Evolutionary conservation across 92 coral and sea anemone species (phyloP).

Genomic region (Porites divaricata): DNA sequence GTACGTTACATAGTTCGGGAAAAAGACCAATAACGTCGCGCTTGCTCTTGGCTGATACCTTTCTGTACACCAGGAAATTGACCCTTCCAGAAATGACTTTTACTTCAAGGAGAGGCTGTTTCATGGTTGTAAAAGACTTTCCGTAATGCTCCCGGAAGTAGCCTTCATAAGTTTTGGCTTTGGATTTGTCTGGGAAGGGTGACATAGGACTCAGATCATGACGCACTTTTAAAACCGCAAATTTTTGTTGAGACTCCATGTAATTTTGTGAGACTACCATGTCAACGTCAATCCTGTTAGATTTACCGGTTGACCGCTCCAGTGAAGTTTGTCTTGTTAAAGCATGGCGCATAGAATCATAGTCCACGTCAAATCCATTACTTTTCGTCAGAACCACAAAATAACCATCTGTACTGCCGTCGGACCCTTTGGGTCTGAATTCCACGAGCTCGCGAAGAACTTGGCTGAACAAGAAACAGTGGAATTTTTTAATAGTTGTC

Average conservation of each 20-base stretch:
- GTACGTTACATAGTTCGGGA: slow-evolving; percentile 75
- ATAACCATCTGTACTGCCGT: slow-evolving; percentile 75
- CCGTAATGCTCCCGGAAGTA: slow-evolving; percentile 62
- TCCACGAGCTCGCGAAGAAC: slow-evolving; percentile 65
- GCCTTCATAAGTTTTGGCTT: slow-evolving; percentile 75
- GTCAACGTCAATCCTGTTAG: background rate
- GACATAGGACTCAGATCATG: slow-evolving; percentile 59
- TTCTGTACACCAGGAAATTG: slow-evolving; percentile 71
- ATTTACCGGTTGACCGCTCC: background rate
- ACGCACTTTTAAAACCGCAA: slow-evolving; percentile 60
- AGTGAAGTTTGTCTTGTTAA: background rate
- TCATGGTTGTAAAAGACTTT: slow-evolving; percentile 18
- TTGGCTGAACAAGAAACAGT: slow-evolving; percentile 57
- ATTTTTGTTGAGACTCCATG: slow-evolving; percentile 24
- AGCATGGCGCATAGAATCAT: slow-evolving; percentile 14
- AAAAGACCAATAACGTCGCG: slow-evolving; percentile 53
- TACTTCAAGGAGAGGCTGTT: slow-evolving; percentile 77
- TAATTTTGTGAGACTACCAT: slow-evolving; percentile 16
- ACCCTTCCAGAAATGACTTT: slow-evolving; percentile 59
- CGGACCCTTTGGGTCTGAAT: slow-evolving; percentile 26
- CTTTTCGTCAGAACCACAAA: slow-evolving; percentile 67
- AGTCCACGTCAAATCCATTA: slow-evolving; percentile 22
- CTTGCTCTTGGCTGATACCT: slow-evolving; percentile 47
- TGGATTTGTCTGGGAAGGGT: slow-evolving; percentile 75
- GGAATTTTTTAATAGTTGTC: slow-evolving; percentile 60